A percentile compares a stretch with the other conserved stretches of the same genome.
These are phyloP conservation scores for Diachasmimorpha longicaudata DNA, from an alignment of 1,140 invertebrate species.

Conservation along the genomic window DNA sequence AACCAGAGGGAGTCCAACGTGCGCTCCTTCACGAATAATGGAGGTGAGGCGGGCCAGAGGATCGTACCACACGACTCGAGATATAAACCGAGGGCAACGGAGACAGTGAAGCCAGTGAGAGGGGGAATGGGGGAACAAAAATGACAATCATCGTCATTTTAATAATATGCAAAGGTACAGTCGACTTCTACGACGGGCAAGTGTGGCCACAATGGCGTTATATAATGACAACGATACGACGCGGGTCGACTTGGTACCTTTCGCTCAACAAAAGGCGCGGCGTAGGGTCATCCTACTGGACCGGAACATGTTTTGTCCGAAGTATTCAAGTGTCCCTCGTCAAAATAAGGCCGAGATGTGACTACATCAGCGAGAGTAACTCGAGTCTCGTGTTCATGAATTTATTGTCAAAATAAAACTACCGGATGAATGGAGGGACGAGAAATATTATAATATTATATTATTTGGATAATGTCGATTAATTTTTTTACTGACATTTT, in stretches of 20 bases:
- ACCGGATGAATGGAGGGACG: too few relatives aligned
- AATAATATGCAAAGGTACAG: constrained; percentile 60
- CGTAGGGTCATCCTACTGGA: constrained; percentile 63
- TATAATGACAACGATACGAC: constrained; percentile 63
- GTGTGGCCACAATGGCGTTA: constrained; percentile 64
- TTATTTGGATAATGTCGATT: too few relatives aligned
- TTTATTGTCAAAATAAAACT: too few relatives aligned
- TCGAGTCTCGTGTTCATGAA: too few relatives aligned
- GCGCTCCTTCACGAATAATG: not conserved
- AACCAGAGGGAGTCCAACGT: not conserved
- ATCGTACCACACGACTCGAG: not conserved
- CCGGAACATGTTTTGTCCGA: constrained; percentile 63
- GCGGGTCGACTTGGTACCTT: constrained; percentile 47
- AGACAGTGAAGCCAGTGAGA: too few relatives aligned
- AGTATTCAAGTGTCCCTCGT: constrained; percentile 43
- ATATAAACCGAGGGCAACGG: constrained; percentile 7
- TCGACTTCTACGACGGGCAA: constrained; percentile 58
- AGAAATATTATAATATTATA: too few relatives aligned
- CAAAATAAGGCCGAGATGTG: constrained; percentile 24
- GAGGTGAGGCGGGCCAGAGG: not conserved
- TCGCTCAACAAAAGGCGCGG: constrained; percentile 63
- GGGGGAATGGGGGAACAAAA: constrained; percentile 54
- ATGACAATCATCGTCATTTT: constrained; percentile 66
- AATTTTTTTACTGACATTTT: too few relatives aligned
- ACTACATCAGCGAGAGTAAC: too few relatives aligned